These are phyloP conservation scores for Ectemnius cavifrons DNA, from an alignment of 2,888 invertebrate genomes.

Conservation along the genomic window DNA sequence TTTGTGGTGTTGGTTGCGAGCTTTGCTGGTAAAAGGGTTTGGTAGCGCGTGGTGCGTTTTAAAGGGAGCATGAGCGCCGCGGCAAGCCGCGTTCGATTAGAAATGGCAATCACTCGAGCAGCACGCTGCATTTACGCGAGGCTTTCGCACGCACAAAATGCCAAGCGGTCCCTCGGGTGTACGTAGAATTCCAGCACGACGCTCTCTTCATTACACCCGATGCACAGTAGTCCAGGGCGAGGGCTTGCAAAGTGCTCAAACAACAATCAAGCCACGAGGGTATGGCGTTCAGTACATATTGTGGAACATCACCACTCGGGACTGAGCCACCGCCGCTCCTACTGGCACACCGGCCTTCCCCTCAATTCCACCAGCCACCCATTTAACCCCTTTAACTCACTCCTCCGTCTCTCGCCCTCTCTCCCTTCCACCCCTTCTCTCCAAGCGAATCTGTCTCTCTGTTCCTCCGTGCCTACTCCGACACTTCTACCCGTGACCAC, in stretches of 20 bases:
- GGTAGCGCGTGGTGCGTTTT: too few relatives aligned
- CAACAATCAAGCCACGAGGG: constrained; percentile 63
- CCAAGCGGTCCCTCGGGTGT: not conserved
- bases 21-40: too few relatives aligned
- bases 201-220: constrained; percentile 55
- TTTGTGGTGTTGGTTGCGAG: too few relatives aligned
- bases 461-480: constrained; percentile 33
- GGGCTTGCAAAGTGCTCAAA: constrained; percentile 63
- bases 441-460: not conserved
- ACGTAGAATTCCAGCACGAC: constrained; percentile 14
- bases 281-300: constrained; percentile 62
- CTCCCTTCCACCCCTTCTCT: not conserved
- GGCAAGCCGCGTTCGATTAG: not conserved
- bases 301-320: constrained; percentile 62
- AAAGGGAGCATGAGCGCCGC: not conserved
- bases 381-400: constrained; percentile 61
- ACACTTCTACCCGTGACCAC: constrained; percentile 53
- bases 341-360: constrained; percentile 11
- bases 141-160: constrained; percentile 14
- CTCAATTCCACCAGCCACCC: constrained; percentile 29
- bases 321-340: constrained; percentile 25
- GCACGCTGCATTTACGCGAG: too few relatives aligned
- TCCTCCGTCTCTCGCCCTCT: not conserved
- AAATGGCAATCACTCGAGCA: constrained; percentile 26
- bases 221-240: constrained; percentile 9